Percentiles rank a stretch among this genome's conserved stretches.
phyloP scores from a whole-genome alignment of 2,113 vertebrate genomes.

The Cynopterus brachyotis region DNA sequence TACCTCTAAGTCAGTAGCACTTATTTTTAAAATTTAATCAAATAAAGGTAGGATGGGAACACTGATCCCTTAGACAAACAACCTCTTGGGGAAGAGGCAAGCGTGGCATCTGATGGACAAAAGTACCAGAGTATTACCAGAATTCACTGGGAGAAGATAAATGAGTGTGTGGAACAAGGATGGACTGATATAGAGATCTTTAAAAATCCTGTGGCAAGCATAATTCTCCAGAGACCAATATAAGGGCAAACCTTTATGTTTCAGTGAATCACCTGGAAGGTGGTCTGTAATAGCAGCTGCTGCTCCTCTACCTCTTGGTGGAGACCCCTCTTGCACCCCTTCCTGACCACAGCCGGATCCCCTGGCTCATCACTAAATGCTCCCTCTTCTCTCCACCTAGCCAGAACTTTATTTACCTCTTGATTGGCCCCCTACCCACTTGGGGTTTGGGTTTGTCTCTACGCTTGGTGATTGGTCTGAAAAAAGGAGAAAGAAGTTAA shows the following conservation, averaged over 20 bases:
- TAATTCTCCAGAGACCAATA: neutral
- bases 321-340: neutral
- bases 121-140: neutral
- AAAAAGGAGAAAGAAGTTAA: constrained; percentile 87
- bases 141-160: neutral
- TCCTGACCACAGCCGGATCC: neutral
- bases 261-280: neutral
- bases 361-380: neutral
- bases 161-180: neutral
- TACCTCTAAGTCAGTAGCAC: neutral
- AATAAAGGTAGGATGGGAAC: neutral
- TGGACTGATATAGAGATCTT: neutral
- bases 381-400: constrained; percentile 21
- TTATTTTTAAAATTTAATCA: neutral
- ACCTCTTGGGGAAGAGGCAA: neutral
- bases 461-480: constrained; percentile 89
- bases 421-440: constrained; percentile 84
- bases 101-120: neutral
- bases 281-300: neutral
- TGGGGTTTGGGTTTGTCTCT: constrained; percentile 87
- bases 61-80: neutral
- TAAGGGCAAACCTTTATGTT: neutral
- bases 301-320: too few relatives aligned
- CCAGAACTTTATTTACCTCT: constrained; percentile 89
- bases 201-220: neutral